These are phyloP conservation scores for Penaeus vannamei DNA, from an alignment of 1,140 invertebrate species.

Conservation along the genomic window DNA sequence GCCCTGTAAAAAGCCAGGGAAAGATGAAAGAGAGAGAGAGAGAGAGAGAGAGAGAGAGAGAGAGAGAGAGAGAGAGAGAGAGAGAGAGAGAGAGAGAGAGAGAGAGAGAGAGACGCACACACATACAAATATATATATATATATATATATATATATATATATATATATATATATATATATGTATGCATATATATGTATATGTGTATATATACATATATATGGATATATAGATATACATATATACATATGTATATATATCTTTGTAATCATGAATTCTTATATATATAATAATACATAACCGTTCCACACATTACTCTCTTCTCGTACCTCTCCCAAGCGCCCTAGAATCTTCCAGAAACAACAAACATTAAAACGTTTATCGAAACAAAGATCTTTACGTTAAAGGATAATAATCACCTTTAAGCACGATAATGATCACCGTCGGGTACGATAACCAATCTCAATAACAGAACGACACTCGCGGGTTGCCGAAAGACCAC, in stretches of 20 bases:
- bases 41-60: neutral
- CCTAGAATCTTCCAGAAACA: too few species aligned
- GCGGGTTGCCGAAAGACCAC: too few species aligned
- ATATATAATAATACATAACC: neutral
- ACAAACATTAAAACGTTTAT: too few species aligned
- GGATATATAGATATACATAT: neutral
- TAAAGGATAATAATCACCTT: too few species aligned
- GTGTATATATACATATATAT: neutral
- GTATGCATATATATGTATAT: neutral
- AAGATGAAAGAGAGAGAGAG: too few species aligned
- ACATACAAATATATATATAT: neutral
- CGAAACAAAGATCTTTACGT: too few species aligned
- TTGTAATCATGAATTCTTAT: neutral
- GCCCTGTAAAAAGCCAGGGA: too few species aligned
- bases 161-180: neutral
- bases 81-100: slow-evolving; percentile 2
- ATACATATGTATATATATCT: neutral
- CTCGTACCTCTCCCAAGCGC: too few species aligned
- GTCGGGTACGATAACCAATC: too few species aligned
- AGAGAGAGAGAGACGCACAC: neutral
- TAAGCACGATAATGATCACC: too few species aligned
- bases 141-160: slow-evolving; percentile 4
- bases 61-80: slow-evolving; percentile 4
- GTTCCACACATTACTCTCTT: too few species aligned
- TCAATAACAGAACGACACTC: too few species aligned